Base-by-base conservation (phyloP, 1,140 invertebrate species). In the Aphaenogaster rudis region DNA sequence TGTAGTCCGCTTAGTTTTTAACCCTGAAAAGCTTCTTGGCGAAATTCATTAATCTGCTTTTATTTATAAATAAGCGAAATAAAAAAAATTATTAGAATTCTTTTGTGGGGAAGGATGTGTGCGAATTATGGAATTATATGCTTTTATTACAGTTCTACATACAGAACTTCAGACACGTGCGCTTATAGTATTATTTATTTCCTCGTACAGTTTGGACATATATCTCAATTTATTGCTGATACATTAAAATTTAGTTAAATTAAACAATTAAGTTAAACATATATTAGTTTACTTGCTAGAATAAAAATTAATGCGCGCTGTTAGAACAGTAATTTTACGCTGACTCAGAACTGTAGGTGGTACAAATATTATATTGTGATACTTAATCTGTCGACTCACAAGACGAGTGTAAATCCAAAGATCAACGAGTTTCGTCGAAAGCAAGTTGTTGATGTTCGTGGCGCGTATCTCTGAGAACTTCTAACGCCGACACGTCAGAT, bases 401-500 rank as follows among this genome's bases (percentile, higher is more conserved):
- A 15, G 8, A 11, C 15, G 17, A 33, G 69, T 42, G 21, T 69
- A 36, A 48, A 84, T 84, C 57, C 42, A 76, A 84, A 76, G 80
- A 74, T 84, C 57, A 84, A 76, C 42, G 28, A 84, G 69, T n/a
- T 61, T 57, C 63, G 21, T 42, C 8, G 21, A 69, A 69, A 54
- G 11, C 50, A 17, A 72, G 6, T 45, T 36, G 52, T 57, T 59
- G 67, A 74, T 82, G 21, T 39, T 54, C 28, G 17, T 8, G 36
- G 63, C 42, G 28, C 39, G 52, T 36, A 61, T 48, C 42, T 21
- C 7, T 1, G 42, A 74, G 80, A 76, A 63, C 50, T 72, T 74
- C 80, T 74, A 72, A 69, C 36, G 13, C 50, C 21, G 63, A 72
- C 80, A 39, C 52, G 67, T 76, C 69, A 76, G 69, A 48, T 61